These are phyloP conservation scores for Agrilus mali DNA, from an alignment of 2,888 invertebrate species.

Conservation along the genomic window DNA sequence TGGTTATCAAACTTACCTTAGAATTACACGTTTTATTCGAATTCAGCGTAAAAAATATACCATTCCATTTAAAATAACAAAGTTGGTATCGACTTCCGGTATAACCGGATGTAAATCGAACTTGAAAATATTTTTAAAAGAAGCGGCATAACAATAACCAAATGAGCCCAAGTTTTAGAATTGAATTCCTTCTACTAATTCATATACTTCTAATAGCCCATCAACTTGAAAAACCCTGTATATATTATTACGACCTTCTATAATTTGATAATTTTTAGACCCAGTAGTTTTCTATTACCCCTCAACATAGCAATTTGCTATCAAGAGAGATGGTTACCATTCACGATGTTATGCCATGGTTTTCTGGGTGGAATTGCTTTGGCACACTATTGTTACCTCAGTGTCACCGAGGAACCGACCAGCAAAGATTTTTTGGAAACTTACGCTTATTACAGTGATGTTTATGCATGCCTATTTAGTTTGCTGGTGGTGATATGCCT, in stretches of 20 bases:
- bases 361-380: slow-evolving; percentile 45
- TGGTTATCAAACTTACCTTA: too few species aligned
- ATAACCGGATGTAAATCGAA: too few species aligned
- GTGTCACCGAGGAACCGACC: slow-evolving; percentile 35
- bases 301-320: slow-evolving; percentile 40
- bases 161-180: too few species aligned
- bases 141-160: too few species aligned
- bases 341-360: slow-evolving; percentile 45
- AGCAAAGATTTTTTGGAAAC: slow-evolving; percentile 26
- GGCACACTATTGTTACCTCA: slow-evolving; percentile 45
- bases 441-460: slow-evolving; percentile 30
- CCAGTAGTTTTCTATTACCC: slow-evolving; percentile 20
- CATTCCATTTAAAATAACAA: too few species aligned
- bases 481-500: slow-evolving; percentile 45
- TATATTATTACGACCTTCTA: not conserved
- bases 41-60: too few species aligned
- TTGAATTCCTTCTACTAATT: too few species aligned
- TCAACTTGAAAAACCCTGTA: too few species aligned
- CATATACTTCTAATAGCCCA: too few species aligned
- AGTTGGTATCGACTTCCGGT: too few species aligned
- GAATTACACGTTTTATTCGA: too few species aligned
- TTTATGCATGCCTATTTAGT: slow-evolving; percentile 37
- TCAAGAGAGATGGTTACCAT: slow-evolving; percentile 41
- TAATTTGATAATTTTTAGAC: not conserved
- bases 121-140: too few species aligned